Evolutionary conservation across 2,888 invertebrate species (phyloP), one percentile per base, ranked within the genome.

Genomic region (Brachycybe producta): DNA sequence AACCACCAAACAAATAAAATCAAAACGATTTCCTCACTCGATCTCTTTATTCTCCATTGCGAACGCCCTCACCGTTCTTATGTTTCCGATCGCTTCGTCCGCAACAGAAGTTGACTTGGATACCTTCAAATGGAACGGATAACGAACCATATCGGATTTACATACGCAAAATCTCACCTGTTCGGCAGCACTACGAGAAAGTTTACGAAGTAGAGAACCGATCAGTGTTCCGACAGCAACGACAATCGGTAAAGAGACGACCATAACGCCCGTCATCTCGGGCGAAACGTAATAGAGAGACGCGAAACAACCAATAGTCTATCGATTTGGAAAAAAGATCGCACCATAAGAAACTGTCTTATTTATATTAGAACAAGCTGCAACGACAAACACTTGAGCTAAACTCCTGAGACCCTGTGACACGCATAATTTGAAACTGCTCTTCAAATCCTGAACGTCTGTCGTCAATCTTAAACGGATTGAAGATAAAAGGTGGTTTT

Each of bases 391-490:
- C 54, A 91, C 83, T 75, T 94, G 94, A 0, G 92, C 83, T 3
- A 75, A 67, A 41, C 90, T 87, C 51, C 90, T 73, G 27, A 97
- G 67, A 1, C 95, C 95, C 61, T 92, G 92, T 1, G 94, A 86
- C 40, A 97, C 79, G 23, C 84, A 84, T 61, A 84, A 79, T 65
- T 97, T 97, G 64, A 97, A 95, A 1, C 87, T 84, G 60, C 92
- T 90, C 69, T 97, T 97, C 65, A 97, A 95, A 63, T 95, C 94
- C 66, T 97, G 94, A 7, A 95, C 81, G 69, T 97, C 95, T 40
- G 83, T 78, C 24, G 92, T 92, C 55, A 95, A 70, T 59, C 86
- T 82, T 66, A 49, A 74, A 70, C 35, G 52, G 49, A 50, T 26
- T 21, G 11, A 45, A n/a, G n/a, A n/a, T n/a, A n/a, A n/a, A n/a